These are phyloP conservation scores for Siphamia tubifer DNA, from an alignment of 2,113 vertebrate genomes.

Conservation along the genomic window DNA sequence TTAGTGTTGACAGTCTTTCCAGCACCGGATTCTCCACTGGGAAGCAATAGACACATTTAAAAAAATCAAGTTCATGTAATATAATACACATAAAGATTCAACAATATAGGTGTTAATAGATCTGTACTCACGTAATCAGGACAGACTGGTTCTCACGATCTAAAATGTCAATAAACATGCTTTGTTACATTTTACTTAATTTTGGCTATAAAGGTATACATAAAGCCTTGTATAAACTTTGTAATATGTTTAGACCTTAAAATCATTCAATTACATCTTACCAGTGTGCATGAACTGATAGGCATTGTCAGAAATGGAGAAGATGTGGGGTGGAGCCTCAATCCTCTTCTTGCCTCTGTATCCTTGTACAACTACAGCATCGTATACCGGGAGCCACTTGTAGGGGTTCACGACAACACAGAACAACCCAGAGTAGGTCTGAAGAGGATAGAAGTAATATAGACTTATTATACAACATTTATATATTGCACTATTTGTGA, in stretches of 20 bases:
- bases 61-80: background rate
- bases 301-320: conserved; percentile 76
- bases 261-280: conserved; percentile 5
- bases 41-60: conserved; percentile 16
- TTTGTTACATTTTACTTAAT: too few species aligned
- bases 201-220: too few species aligned
- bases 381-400: conserved; percentile 89
- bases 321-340: conserved; percentile 75
- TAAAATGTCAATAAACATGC: conserved; percentile 39
- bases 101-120: background rate
- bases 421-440: conserved; percentile 90
- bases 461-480: too few species aligned
- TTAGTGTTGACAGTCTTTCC: conserved; percentile 90
- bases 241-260: background rate
- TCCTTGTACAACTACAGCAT: conserved; percentile 26
- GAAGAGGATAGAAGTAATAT: background rate
- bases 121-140: conserved; percentile 84
- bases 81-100: background rate
- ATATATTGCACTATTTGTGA: background rate
- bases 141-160: conserved; percentile 81
- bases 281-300: conserved; percentile 78
- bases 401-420: conserved; percentile 89
- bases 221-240: too few species aligned
- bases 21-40: conserved; percentile 87
- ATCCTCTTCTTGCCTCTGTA: conserved; percentile 75